phyloP scores from a whole-genome alignment of 2,113 vertebrate species.

The Neomonachus schauinslandi region DNA sequence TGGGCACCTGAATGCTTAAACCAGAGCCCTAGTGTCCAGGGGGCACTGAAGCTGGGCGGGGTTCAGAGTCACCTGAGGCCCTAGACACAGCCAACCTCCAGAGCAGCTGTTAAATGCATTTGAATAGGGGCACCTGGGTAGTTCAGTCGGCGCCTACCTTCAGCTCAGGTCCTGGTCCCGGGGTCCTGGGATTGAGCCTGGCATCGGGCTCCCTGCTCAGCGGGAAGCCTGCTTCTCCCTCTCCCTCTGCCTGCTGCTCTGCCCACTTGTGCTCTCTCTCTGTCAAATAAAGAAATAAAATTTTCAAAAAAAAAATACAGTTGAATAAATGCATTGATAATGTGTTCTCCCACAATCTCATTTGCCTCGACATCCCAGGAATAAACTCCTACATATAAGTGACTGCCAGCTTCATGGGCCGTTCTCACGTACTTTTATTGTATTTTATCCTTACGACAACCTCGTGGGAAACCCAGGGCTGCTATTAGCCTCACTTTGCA shows the following conservation, averaged over 20 bases:
- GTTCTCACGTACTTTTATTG: conserved; percentile 13
- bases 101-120: background rate
- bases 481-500: conserved; percentile 43
- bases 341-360: background rate
- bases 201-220: too few relatives aligned
- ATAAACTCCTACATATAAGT: background rate
- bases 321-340: background rate
- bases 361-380: background rate
- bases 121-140: too few relatives aligned
- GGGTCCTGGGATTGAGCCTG: too few relatives aligned
- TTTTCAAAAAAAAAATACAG: too few relatives aligned
- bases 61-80: background rate
- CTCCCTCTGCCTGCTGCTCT: too few relatives aligned
- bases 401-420: background rate
- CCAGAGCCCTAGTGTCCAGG: background rate
- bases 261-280: too few relatives aligned
- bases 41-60: background rate
- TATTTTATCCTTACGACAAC: conserved; percentile 44
- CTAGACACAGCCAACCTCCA: background rate
- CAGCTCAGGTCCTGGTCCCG: too few relatives aligned
- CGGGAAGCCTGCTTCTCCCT: too few relatives aligned
- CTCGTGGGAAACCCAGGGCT: conserved; percentile 17
- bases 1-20: background rate
- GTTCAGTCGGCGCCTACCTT: too few relatives aligned
- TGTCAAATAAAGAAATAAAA: too few relatives aligned